These are phyloP conservation scores for Crocodylus rhombifer DNA, from an alignment of 2,797 vertebrate species.

Conservation along the genomic window DNA sequence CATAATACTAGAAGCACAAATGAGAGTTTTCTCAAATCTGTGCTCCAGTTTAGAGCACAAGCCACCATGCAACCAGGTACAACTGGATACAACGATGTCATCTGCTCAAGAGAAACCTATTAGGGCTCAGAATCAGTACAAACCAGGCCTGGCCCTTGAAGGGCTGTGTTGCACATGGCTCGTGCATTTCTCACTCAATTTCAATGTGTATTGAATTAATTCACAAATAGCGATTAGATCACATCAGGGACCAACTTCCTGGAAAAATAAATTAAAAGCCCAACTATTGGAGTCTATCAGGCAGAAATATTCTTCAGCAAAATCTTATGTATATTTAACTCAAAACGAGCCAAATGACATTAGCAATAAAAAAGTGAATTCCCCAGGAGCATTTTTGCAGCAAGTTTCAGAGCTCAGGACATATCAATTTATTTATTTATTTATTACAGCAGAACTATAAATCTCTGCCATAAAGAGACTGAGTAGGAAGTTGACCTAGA, in stretches of 20 bases:
- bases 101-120: background rate
- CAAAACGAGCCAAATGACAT: background rate
- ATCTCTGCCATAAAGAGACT: accelerated
- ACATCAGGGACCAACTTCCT: accelerated
- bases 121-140: accelerated
- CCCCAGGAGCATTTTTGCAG: background rate
- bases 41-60: background rate
- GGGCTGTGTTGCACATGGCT: accelerated
- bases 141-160: accelerated
- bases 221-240: accelerated
- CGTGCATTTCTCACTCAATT: accelerated
- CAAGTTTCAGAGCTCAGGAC: background rate
- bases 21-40: background rate
- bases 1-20: background rate
- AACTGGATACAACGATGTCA: accelerated
- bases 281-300: no score
- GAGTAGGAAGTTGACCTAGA: accelerated
- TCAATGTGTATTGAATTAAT: background rate
- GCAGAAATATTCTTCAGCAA: no score
- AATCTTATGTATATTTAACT: no score
- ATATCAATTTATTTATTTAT: background rate
- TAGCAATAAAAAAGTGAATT: background rate
- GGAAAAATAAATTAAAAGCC: no score
- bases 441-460: background rate
- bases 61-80: accelerated